Evolutionary conservation across 2,888 invertebrate species (phyloP), one percentile per base, ranked within the genome.

Genomic region (Nineta flava): DNA sequence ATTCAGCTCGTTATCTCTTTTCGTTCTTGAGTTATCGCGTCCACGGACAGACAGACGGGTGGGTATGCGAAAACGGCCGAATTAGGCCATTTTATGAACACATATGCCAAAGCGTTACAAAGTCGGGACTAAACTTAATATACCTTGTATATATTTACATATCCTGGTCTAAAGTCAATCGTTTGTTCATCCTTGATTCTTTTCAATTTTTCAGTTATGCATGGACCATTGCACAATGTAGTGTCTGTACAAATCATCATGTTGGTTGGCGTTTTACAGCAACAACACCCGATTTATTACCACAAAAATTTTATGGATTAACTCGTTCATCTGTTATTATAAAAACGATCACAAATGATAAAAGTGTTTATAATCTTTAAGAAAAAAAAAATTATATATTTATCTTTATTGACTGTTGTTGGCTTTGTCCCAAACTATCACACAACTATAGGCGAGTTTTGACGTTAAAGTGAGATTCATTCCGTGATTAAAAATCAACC

Each of bases 261-360:
- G 70, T 87, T 57, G 90, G 90, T 2, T 90, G 90, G 90, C 74
- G 74, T 57, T 90, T 87, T 61, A 79, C 77, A n/a, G 80, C 83
- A 0, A 69, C 70, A 6, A 64, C 69, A 42, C 67, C 68, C 35
- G 71, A 75, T 55, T 65, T 87, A 47, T 71, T 72, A 50, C 87
- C 87, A 1, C 66, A 69, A 49, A 70, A 70, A 47, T 87, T 87
- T 63, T 87, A 77, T 71, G 87, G 85, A 16, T 65, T 87, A 31
- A 77, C 80, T 5, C 71, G 49, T 10, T 44, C 49, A 5, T 44
- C 49, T 7, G 21, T 49, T 17, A 35, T 38, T 2, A 45, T 49
- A 34, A 49, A 16, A 16, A 40, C 35, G n/a, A 26, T 13, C 5
- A 41, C 10, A 41, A 15, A 16, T n/a, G 19, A 16, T 10, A 15